Base-by-base conservation (phyloP, 2,888 invertebrate species). In the Pyralis farinalis region DNA sequence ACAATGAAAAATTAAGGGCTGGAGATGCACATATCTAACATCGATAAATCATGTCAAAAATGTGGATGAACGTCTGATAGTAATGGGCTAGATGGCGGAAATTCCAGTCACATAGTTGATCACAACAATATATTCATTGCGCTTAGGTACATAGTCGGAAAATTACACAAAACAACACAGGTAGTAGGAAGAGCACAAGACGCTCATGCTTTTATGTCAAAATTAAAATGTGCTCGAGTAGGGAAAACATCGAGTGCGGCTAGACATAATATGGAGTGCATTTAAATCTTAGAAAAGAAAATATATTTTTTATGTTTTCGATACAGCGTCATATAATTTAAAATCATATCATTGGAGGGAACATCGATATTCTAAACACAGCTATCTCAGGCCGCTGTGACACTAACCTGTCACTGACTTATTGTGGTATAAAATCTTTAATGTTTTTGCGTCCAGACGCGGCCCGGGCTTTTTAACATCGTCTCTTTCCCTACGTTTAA, bases 401-500 rank as follows among this genome's bases (percentile, higher is more conserved):
- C 85, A 88, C 88, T 88, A 86, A 88, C 88, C 88, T 88, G 87
- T 79, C 86, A 84, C 87, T 57, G 86, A 76, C 61, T 78, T 85
- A 83, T 85, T 86, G 77, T 75, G 72, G 83, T 80, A 78, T 61
- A 83, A 77, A 71, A 80, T 73, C 77, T 82, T 87, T 84, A 86
- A 73, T 42, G 78, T 92, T 83, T 94, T 93, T 42, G 92, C 91
- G 66, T 93, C 92, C 80, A 94, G 93, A 44, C 92, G 93, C 36
- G 97, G 97, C 43, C 97, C 97, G n/a, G 97, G 97, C 86, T 97
- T 97, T 88, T 97, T 97, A 37, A 97, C 97, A 84, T 97, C 97
- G 52, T 97, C 91, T 64, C 97, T 91, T 90, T 97, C 97, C 60
- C 94, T 94, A 63, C 97, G 92, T 61, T 95, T 94, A 88, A 97